A percentile compares a stretch with the other conserved stretches of the same genome.
These are phyloP conservation scores for Siniperca obscura DNA, from an alignment of 2,797 vertebrate genomes.

Conservation along the genomic window DNA sequence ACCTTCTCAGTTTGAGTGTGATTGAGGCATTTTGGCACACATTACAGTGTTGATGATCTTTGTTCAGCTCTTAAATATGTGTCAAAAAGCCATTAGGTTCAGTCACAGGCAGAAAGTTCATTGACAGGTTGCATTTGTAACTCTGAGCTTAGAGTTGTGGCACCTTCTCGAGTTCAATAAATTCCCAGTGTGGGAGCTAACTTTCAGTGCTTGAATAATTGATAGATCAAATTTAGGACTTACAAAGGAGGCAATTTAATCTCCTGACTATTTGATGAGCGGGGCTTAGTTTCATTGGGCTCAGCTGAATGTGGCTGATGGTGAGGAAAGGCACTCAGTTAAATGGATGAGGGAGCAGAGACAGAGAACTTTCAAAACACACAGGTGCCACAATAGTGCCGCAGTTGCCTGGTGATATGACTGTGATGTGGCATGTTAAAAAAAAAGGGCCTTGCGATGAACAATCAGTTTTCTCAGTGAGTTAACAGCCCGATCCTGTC, in stretches of 20 bases:
- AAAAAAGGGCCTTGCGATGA: not conserved
- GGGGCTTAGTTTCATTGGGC: constrained; percentile 73
- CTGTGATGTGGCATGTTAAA: constrained; percentile 4
- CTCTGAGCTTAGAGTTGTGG: constrained; percentile 71
- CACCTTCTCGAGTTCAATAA: constrained; percentile 76
- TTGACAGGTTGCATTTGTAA: constrained; percentile 63
- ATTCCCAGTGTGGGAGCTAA: constrained; percentile 78
- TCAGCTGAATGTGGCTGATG: constrained; percentile 64
- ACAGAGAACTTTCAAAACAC: constrained; percentile 45
- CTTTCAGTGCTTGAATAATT: constrained; percentile 84
- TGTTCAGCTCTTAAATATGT: constrained; percentile 49
- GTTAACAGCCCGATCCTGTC: constrained; percentile 34
- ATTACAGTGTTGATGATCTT: constrained; percentile 34
- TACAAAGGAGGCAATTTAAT: constrained; percentile 86
- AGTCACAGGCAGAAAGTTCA: constrained; percentile 58
- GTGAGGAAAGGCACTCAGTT: constrained; percentile 62
- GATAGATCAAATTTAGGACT: constrained; percentile 80
- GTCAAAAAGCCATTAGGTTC: constrained; percentile 21
- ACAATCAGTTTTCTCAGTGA: constrained; percentile 18
- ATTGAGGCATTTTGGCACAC: not conserved
- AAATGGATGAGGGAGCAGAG: constrained; percentile 59
- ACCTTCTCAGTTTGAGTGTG: not conserved
- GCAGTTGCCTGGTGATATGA: constrained; percentile 29
- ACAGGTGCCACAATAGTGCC: constrained; percentile 42
- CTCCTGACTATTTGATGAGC: constrained; percentile 84